A percentile compares a stretch with the other conserved stretches of the same genome.
Conservation (phyloP, 2,113 vertebrate genomes). For the Ceyx melanurus region DNA sequence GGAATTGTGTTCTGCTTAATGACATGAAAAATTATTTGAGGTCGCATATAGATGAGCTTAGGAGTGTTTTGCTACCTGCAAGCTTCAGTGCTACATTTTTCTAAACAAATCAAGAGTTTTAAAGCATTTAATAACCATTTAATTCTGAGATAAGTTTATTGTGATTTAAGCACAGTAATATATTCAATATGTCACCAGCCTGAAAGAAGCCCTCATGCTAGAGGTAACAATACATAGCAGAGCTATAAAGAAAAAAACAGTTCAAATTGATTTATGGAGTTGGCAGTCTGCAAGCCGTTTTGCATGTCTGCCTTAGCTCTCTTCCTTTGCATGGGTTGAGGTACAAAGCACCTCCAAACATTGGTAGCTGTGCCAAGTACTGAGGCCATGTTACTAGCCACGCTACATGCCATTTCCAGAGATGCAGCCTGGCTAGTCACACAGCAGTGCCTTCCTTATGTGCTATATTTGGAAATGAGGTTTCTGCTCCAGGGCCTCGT, state of each 20-base stretch:
- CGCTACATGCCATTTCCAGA: not conserved
- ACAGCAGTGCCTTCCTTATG: not conserved
- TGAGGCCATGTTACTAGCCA: not conserved
- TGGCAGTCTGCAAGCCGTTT: constrained; percentile 30
- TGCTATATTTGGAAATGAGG: constrained; percentile 60
- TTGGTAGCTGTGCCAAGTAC: not conserved
- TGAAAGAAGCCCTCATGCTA: not conserved
- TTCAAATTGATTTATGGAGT: constrained; percentile 21
- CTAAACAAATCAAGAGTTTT: constrained; percentile 69
- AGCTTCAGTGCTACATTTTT: constrained; percentile 52
- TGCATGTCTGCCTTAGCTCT: constrained; percentile 14
- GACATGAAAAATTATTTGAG: constrained; percentile 80
- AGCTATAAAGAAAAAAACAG: not conserved
- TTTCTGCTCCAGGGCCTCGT: constrained; percentile 28
- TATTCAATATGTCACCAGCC: constrained; percentile 38
- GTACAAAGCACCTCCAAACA: constrained; percentile 5
- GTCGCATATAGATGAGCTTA: constrained; percentile 71
- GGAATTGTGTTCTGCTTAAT: constrained; percentile 76
- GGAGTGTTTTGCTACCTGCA: constrained; percentile 70
- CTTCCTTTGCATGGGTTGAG: not conserved
- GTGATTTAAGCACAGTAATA: constrained; percentile 52
- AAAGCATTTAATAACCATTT: constrained; percentile 74
- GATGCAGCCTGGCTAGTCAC: not conserved
- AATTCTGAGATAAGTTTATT: constrained; percentile 60
- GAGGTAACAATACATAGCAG: not conserved